Evolutionary conservation across 2,797 vertebrate species (phyloP).

Genomic region (Euthynnus affinis): DNA sequence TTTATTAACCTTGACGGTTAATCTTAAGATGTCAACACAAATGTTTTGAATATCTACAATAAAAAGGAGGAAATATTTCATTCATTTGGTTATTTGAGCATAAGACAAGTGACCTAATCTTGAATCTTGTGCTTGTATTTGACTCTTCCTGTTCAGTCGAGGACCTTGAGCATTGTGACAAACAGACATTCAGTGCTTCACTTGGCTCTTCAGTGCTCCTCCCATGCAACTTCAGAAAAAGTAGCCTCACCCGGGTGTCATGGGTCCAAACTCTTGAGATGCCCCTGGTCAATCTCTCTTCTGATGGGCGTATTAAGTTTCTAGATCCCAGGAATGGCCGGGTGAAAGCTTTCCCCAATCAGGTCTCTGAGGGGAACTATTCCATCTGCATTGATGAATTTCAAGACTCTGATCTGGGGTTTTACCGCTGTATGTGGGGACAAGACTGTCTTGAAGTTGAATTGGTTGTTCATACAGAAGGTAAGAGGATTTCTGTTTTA

Average conservation of each 20-base stretch:
- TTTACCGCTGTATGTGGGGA: conserved; percentile 51
- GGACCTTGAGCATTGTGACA: conserved; percentile 22
- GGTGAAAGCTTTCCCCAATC: conserved; percentile 67
- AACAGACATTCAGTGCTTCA: rapidly evolving
- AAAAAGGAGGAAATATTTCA: no score
- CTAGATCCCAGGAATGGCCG: conserved; percentile 51
- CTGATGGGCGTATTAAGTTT: conserved; percentile 32
- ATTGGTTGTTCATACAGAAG: neutral
- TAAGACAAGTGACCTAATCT: neutral
- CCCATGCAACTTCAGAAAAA: conserved; percentile 44
- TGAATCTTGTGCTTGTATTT: neutral
- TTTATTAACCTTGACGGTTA: neutral
- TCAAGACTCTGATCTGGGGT: conserved; percentile 60
- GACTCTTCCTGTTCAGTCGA: conserved; percentile 12
- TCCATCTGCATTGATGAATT: conserved; percentile 70
- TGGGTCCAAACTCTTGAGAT: conserved; percentile 11
- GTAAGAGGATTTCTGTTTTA: conserved; percentile 28
- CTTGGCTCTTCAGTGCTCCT: conserved; percentile 68
- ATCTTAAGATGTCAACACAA: neutral
- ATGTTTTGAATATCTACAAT: no score
- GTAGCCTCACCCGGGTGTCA: rapidly evolving
- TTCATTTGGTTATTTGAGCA: neutral
- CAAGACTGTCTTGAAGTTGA: conserved; percentile 33
- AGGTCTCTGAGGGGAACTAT: conserved; percentile 53
- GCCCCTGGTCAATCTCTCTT: conserved; percentile 36